Base-by-base conservation (phyloP, 2,113 vertebrate genomes). In the Cisticola juncidis region DNA sequence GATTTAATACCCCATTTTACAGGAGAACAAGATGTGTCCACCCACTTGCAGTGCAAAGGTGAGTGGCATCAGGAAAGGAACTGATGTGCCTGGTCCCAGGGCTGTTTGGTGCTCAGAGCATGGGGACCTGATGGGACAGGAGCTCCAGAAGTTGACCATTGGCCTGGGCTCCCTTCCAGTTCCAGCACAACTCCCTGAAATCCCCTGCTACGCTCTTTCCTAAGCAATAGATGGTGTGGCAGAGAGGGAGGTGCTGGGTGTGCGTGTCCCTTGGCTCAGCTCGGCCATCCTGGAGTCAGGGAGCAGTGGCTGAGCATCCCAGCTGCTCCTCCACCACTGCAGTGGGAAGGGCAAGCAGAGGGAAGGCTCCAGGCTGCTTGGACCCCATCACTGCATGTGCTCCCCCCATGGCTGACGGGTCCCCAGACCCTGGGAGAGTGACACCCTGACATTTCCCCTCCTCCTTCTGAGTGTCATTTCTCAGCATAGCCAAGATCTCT, bases 381-480 rank as follows among this genome's bases (percentile, higher is more conserved):
- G 66, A 60, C 68, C 26, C 51, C 40, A 14, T 4, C 9, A 2
- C 36, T 82, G 54, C 61, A 9, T 1, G 2, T 14, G 40, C 2
- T 22, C 33, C 57, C 57, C 50, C 44, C 53, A 19, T 0, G 4
- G 76, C 58, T 66, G 80, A 62, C 0, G 0, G 47, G 35, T 69
- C 84, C 69, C 58, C 22, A 24, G 60, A 70, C 29, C 21, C 65
- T 1, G 4, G 11, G 22, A 69, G 33, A 40, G 54, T 78, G 82
- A 71, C 81, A 86, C 9, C 6, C 51, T 92, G 94, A 82, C 80
- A 92, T 94, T 94, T 86, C 22, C 54, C 38, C 51, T 83, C 88
- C 92, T 92, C 45, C 29, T 76, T 57, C 66, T 60, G 33, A 64
- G 58, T 85, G 84, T 82, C 93, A 94, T 78, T 94, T 94, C 72